Evolutionary conservation across 1,140 invertebrate genomes (phyloP).

Genomic region (Brachionus calyciflorus): DNA sequence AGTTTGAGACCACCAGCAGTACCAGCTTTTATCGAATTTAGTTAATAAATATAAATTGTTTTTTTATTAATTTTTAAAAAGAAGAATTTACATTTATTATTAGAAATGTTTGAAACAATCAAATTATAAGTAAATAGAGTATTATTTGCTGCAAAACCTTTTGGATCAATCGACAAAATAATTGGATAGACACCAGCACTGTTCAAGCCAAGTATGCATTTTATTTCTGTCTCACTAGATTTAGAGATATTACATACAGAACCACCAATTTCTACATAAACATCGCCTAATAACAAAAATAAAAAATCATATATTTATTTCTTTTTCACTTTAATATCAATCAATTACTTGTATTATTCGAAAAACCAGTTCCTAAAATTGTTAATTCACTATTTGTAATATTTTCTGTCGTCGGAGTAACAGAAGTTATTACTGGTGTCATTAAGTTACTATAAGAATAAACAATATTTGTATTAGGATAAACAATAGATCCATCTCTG

Average conservation of each 20-base stretch:
- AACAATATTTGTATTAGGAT: conserved; percentile 51
- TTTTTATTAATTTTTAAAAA: too few relatives aligned
- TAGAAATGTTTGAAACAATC: too few relatives aligned
- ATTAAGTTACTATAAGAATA: neutral
- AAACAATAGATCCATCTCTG: neutral
- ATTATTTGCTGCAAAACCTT: conserved; percentile 19
- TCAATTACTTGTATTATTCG: neutral
- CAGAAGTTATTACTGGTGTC: neutral
- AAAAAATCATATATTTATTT: conserved; percentile 41
- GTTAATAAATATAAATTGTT: too few relatives aligned
- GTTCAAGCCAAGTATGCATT: conserved; percentile 47
- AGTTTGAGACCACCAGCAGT: too few relatives aligned
- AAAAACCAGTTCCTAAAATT: conserved; percentile 52
- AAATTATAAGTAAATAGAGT: too few relatives aligned
- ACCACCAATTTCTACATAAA: conserved; percentile 49
- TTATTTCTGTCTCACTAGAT: conserved; percentile 42
- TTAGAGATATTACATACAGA: conserved; percentile 45
- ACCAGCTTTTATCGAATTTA: too few relatives aligned
- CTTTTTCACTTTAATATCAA: neutral
- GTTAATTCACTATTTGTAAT: conserved; percentile 29
- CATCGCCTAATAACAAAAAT: neutral
- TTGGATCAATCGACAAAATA: conserved; percentile 14
- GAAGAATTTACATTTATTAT: too few relatives aligned
- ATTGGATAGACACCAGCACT: conserved; percentile 47
- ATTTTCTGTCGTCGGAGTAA: neutral